phyloP scores from a whole-genome alignment of 1,140 invertebrate species.

The Laupala kohalensis region DNA sequence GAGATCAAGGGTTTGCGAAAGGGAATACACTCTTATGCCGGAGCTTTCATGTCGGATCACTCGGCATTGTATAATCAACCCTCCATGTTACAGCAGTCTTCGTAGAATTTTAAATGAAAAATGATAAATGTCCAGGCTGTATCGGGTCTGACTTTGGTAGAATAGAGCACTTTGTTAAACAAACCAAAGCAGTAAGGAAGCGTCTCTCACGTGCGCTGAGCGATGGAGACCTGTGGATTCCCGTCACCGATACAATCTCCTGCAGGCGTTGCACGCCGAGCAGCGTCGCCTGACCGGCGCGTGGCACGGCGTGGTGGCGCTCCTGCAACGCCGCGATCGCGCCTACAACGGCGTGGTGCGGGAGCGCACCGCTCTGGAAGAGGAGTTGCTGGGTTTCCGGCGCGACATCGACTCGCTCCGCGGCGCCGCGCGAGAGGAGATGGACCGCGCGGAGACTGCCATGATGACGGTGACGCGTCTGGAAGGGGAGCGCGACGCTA shows the following conservation, averaged over 20 bases:
- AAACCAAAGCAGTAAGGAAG: slow-evolving; percentile 14
- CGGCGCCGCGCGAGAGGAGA: neutral
- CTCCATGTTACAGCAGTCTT: too few species aligned
- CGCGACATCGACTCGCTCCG: neutral
- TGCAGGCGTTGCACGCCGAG: slow-evolving; percentile 55
- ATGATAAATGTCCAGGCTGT: neutral
- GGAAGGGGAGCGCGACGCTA: neutral
- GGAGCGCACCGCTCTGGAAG: neutral
- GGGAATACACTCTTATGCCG: too few species aligned
- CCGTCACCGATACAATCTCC: too few species aligned
- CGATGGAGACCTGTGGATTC: neutral
- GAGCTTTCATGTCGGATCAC: too few species aligned
- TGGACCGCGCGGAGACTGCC: neutral
- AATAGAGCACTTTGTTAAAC: slow-evolving; percentile 14
- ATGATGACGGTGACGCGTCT: slow-evolving; percentile 20
- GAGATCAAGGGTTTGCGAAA: too few species aligned
- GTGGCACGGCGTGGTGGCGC: slow-evolving; percentile 54
- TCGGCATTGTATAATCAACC: too few species aligned
- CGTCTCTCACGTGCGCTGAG: neutral
- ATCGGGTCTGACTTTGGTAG: slow-evolving; percentile 12
- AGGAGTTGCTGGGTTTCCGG: neutral
- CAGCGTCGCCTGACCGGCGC: slow-evolving; percentile 48
- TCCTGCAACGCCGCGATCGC: neutral
- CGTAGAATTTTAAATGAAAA: too few species aligned
- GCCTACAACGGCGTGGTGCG: neutral